These are phyloP conservation scores for Thymallus thymallus DNA, from an alignment of 2,113 vertebrate genomes.

Conservation along the genomic window DNA sequence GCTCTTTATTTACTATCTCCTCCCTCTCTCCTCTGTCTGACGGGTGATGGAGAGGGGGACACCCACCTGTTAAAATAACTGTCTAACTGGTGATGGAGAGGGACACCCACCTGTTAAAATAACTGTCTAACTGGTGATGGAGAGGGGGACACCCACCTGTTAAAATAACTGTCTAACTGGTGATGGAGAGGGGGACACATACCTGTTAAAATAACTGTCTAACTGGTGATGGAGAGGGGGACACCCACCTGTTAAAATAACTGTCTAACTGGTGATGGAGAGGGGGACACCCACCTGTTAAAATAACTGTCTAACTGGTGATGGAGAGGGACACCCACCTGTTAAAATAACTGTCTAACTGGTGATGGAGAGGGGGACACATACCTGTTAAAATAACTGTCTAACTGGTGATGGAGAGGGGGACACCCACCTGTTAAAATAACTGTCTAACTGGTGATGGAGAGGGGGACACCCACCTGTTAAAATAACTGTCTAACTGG, in stretches of 20 bases:
- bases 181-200: too few relatives aligned
- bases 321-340: too few relatives aligned
- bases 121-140: too few relatives aligned
- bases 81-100: too few relatives aligned
- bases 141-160: too few relatives aligned
- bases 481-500: constrained; percentile 19
- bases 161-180: constrained; percentile 19
- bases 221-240: too few relatives aligned
- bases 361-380: too few relatives aligned
- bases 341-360: constrained; percentile 18
- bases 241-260: neutral
- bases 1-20: neutral
- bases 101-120: neutral
- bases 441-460: too few relatives aligned
- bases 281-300: neutral
- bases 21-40: constrained; percentile 14
- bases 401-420: too few relatives aligned
- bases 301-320: too few relatives aligned
- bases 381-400: neutral
- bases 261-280: too few relatives aligned
- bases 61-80: neutral
- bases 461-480: too few relatives aligned
- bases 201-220: constrained; percentile 10
- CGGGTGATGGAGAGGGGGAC: constrained; percentile 13
- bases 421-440: neutral